phyloP scores from a whole-genome alignment of 2,888 invertebrate genomes.

The Synergus gifuensis region DNA sequence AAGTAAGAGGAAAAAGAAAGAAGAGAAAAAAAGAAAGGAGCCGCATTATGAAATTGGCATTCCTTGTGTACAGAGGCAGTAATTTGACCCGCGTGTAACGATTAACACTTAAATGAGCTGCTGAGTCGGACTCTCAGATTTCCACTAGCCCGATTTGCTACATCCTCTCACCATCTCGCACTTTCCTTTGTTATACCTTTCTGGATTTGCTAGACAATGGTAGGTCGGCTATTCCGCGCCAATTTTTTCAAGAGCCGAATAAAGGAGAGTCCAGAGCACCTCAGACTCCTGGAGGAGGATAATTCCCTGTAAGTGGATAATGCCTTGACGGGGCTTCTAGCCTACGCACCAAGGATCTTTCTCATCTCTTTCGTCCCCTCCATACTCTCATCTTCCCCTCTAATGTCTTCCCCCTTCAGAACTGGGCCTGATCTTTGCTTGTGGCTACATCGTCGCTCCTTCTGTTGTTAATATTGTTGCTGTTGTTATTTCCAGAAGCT shows the following conservation, averaged over 20 bases:
- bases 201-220: slow-evolving; percentile 64
- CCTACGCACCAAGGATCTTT: slow-evolving; percentile 65
- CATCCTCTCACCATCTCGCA: slow-evolving; percentile 39
- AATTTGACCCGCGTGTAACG: slow-evolving; percentile 60
- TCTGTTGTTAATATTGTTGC: background rate
- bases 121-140: slow-evolving; percentile 4
- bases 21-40: slow-evolving; percentile 17
- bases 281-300: slow-evolving; percentile 58
- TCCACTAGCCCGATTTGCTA: background rate
- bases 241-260: slow-evolving; percentile 63
- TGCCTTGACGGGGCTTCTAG: slow-evolving; percentile 69
- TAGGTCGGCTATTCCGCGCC: slow-evolving; percentile 57
- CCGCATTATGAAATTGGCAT: slow-evolving; percentile 44
- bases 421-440: background rate
- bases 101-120: slow-evolving; percentile 66
- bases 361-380: slow-evolving; percentile 40
- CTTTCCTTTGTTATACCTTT: slow-evolving; percentile 56
- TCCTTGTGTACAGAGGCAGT: slow-evolving; percentile 54
- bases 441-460: background rate
- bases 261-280: slow-evolving; percentile 45
- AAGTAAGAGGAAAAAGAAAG: slow-evolving; percentile 32
- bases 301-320: slow-evolving; percentile 76
- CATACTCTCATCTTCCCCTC: background rate
- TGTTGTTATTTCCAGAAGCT: background rate
- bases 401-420: background rate